Evolutionary conservation across 2,888 invertebrate species (phyloP), one percentile per base, ranked within the genome.

Genomic region (Syritta pipiens): DNA sequence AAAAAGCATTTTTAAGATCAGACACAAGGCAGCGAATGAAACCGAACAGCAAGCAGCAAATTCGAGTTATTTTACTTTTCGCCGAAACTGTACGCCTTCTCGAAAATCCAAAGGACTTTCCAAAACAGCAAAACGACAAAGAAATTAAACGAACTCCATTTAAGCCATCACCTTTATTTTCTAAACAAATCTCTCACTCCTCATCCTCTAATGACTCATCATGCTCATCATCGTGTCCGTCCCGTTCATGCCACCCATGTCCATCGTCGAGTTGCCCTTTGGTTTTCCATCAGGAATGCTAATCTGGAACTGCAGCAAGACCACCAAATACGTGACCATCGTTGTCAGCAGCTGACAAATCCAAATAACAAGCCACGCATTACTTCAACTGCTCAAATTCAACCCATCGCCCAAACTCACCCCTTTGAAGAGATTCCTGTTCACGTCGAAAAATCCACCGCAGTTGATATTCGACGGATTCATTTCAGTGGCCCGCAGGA

Each of bases 251-350:
- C n/a, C n/a, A n/a, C n/a, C n/a, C n/a, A n/a, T 17, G 1, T 42
- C 57, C 53, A 74, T 42, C 5, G 77, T 77, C 4, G 32, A 19
- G 14, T 79, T 74, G 3, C 57, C 37, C 12, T 67, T 79, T 1
- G 55, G 62, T 6, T 74, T 79, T 3, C 62, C 74, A 62, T 79
- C 79, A 6, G 94, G 94, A 83, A 94, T 93, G 84, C 94, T 94
- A 72, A 94, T 94, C 89, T 94, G 94, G 88, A 94, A 94, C 85
- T 94, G 94, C 35, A 94, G 89, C 67, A 94, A 85, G 22, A 94
- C 94, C 12, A 94, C 94, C 81, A 94, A 87, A 86, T 94, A 94
- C 0, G 94, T 94, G 26, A 94, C 94, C 94, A 94, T 94, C 19
- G 94, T 94, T 4, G 94, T 93, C 77, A 94, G 86, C 6, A 94